These are phyloP conservation scores for Limenitis camilla DNA, from an alignment of 2,888 invertebrate species.

Conservation along the genomic window DNA sequence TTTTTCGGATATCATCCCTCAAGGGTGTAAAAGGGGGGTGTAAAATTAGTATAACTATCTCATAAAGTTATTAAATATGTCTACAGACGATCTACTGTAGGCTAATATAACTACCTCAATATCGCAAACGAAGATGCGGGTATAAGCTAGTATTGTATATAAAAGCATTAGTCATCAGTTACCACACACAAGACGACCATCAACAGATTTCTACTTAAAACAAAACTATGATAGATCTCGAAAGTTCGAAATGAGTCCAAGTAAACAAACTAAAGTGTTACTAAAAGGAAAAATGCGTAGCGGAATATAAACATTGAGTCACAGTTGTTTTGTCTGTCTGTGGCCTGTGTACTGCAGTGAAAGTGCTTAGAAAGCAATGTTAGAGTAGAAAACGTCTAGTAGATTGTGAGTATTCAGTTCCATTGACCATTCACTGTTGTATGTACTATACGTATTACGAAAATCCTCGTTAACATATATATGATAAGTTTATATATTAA, in stretches of 20 bases:
- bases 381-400: constrained; percentile 24
- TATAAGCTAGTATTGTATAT: too few relatives aligned
- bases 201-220: not conserved
- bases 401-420: constrained; percentile 21
- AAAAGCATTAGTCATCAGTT: too few relatives aligned
- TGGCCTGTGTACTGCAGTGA: constrained; percentile 27
- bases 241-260: constrained; percentile 4
- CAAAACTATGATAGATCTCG: not conserved
- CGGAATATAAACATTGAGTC: constrained; percentile 23
- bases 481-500: too few relatives aligned
- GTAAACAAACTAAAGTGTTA: constrained; percentile 9
- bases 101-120: too few relatives aligned
- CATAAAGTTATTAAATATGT: too few relatives aligned
- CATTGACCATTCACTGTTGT: constrained; percentile 10
- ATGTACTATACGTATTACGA: not conserved
- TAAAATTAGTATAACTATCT: too few relatives aligned
- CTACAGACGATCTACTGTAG: too few relatives aligned
- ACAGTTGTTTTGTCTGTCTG: constrained; percentile 24
- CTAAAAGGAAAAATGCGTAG: constrained; percentile 18
- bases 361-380: constrained; percentile 23
- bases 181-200: too few relatives aligned
- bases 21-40: too few relatives aligned
- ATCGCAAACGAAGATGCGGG: too few relatives aligned
- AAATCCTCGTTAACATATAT: constrained; percentile 1
- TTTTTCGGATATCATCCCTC: too few relatives aligned